phyloP scores from a whole-genome alignment of 2,797 vertebrate genomes.

The Podarcis lilfordi region DNA sequence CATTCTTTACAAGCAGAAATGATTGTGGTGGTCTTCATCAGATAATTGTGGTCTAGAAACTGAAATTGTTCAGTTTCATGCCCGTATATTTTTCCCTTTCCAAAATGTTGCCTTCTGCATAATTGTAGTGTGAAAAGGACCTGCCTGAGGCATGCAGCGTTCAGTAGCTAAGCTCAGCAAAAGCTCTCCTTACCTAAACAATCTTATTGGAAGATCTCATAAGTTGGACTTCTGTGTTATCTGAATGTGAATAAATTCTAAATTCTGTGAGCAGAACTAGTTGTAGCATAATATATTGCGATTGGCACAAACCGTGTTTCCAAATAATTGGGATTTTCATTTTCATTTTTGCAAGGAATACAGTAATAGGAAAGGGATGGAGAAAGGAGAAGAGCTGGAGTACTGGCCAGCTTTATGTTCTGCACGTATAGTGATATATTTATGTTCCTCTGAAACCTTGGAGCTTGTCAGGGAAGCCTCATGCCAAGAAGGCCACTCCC shows the following conservation, averaged over 20 bases:
- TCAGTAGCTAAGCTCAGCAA: not conserved
- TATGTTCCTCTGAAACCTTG: not conserved
- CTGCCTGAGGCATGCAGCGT: not conserved
- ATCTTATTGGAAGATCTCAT: not conserved
- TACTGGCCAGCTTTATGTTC: not conserved
- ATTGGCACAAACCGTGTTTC: not conserved
- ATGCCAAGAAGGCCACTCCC: not conserved
- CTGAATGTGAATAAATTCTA: not conserved
- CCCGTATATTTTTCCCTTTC: not conserved
- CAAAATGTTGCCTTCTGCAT: not conserved
- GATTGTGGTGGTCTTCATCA: not conserved
- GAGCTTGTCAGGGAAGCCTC: not conserved
- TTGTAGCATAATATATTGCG: not conserved
- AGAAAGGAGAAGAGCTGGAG: not conserved
- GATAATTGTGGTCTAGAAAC: not conserved
- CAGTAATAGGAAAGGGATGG: not conserved
- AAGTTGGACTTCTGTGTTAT: not conserved
- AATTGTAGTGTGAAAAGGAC: not conserved
- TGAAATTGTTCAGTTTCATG: not conserved
- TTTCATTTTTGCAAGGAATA: not conserved
- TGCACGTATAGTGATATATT: not conserved
- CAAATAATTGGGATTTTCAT: not conserved
- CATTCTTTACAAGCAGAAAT: not conserved
- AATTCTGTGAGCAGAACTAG: not conserved
- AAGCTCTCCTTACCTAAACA: not conserved